Percentiles rank a stretch among this genome's conserved stretches.
phyloP scores from a whole-genome alignment of 1,140 invertebrate genomes.

The Leptopilina clavipes region DNA sequence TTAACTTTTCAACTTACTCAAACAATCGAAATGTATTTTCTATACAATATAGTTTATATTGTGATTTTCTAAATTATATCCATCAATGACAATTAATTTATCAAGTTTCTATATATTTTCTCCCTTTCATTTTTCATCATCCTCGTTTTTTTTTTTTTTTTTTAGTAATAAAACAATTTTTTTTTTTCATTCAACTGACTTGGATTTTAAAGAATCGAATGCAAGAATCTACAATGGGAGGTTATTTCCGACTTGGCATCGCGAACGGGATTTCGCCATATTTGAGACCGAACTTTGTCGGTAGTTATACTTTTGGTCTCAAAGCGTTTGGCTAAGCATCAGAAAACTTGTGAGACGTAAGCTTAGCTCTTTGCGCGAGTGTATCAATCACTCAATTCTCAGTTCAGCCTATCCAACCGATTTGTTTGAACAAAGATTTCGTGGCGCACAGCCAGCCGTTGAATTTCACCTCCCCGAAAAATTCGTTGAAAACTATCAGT shows the following conservation, averaged over 20 bases:
- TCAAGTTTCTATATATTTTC: too few species aligned
- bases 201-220: constrained; percentile 39
- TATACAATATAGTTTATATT: background rate
- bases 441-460: constrained; percentile 63
- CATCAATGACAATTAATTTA: too few species aligned
- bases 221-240: constrained; percentile 43
- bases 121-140: too few species aligned
- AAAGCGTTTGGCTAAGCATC: constrained; percentile 63
- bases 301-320: constrained; percentile 47
- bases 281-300: constrained; percentile 43
- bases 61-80: too few species aligned
- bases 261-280: constrained; percentile 50
- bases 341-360: constrained; percentile 68
- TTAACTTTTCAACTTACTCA: constrained; percentile 57
- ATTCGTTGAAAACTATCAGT: constrained; percentile 43
- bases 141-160: too few species aligned
- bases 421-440: constrained; percentile 64
- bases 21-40: constrained; percentile 2
- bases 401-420: constrained; percentile 54
- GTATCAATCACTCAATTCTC: constrained; percentile 69
- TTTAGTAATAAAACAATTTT: background rate
- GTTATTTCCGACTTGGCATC: constrained; percentile 68
- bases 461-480: constrained; percentile 40
- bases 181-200: background rate
- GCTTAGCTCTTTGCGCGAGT: constrained; percentile 62